Base-by-base conservation (phyloP, 2,797 vertebrate species). In the Catostomus latipinnis region DNA sequence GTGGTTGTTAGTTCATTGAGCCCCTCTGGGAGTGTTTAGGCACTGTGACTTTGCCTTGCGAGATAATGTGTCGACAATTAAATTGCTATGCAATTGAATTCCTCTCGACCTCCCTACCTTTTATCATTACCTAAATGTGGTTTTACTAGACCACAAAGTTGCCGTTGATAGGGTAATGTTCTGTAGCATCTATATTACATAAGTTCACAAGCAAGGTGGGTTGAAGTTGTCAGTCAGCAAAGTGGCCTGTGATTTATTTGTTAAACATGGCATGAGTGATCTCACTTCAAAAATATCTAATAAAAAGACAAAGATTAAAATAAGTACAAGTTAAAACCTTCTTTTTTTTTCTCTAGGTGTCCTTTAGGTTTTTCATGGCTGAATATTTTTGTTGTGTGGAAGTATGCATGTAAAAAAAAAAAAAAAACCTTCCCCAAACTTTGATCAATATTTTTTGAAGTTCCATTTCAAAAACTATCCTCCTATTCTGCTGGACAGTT, bases 61-160 rank as follows among this genome's bases (percentile, higher is more conserved):
- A 82, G 80, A 83, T 80, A 81, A 85, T 58, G 82, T 84, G 85
- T 75, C 76, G 81, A 84, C 79, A 71, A 94, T 93, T 94, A 94
- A 95, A 94, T 94, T 94, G 94, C 93, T 95, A 94, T 95, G 93
- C 94, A 94, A 94, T 94, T 94, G 93, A 94, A 93, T 91, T 93
- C 89, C 91, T 93, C 93, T 94, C 93, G 91, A 93, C 92, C 92
- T 94, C 91, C 91, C 81, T 82, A 66, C 74, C 75, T 77, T 18
- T 71, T 69, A 72, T 76, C 71, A 73, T 67, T 58, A 80, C 80
- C 82, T 72, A 63, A 78, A 67, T 16, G 82, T 68, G 82, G 82
- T 76, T 83, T 73, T 73, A 53, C 63, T 72, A 57, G 68, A 80
- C 61, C 69, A 57, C 74, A 67, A 50, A 63, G 77, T 68, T 60